These are phyloP conservation scores for Meiosimyza platycephala DNA, from an alignment of 2,888 invertebrate genomes.

Conservation along the genomic window DNA sequence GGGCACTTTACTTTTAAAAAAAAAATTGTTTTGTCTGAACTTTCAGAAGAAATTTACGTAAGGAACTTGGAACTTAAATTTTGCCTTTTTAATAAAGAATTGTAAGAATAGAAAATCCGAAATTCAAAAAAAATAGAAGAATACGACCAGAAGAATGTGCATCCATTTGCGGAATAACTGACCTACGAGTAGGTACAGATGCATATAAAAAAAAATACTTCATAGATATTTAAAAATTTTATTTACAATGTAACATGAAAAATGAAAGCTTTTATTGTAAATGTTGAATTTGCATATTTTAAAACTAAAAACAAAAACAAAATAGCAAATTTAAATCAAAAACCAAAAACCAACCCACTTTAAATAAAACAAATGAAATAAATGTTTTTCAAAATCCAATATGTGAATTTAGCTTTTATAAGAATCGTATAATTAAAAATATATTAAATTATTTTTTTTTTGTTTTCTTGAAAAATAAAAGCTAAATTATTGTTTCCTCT, in stretches of 20 bases:
- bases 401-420: background rate
- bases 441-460: background rate
- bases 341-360: conserved; percentile 28
- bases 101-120: background rate
- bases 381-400: background rate
- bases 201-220: too few species aligned
- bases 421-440: background rate
- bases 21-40: background rate
- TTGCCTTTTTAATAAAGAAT: too few species aligned
- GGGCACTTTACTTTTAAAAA: background rate
- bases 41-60: too few species aligned
- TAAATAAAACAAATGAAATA: background rate
- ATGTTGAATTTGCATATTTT: conserved; percentile 37
- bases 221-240: background rate
- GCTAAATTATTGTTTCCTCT: conserved; percentile 4
- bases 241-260: conserved; percentile 14
- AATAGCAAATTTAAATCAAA: conserved; percentile 12
- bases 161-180: too few species aligned
- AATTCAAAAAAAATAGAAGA: background rate
- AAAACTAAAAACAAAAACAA: conserved; percentile 35
- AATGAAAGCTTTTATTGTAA: conserved; percentile 28
- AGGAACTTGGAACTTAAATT: too few species aligned
- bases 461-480: background rate
- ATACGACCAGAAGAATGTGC: too few species aligned
- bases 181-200: too few species aligned